phyloP scores from a whole-genome alignment of 1,140 invertebrate genomes.

The Nasonia vitripennis region DNA sequence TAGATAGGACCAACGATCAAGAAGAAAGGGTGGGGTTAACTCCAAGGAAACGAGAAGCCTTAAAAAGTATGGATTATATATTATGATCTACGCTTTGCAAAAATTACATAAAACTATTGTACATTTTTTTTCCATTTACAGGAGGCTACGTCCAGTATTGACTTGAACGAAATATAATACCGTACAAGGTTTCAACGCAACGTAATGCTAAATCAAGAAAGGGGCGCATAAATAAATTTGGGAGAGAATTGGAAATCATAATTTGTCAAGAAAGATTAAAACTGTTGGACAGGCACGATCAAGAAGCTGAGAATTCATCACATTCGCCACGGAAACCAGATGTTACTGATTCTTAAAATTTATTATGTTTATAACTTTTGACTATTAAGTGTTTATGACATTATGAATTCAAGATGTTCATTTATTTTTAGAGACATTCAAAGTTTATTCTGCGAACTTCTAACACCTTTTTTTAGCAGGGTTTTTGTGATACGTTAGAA shows the following conservation, averaged over 20 bases:
- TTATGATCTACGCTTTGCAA: neutral
- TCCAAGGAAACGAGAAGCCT: slow-evolving; percentile 10
- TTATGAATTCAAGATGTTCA: too few species aligned
- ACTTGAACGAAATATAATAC: neutral
- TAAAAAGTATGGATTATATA: neutral
- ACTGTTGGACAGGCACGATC: neutral
- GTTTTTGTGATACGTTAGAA: too few species aligned
- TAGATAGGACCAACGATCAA: too few species aligned
- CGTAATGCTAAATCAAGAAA: neutral
- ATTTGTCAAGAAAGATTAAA: neutral
- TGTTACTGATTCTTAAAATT: too few species aligned
- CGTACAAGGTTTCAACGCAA: neutral
- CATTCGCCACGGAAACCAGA: too few species aligned
- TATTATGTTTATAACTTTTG: too few species aligned
- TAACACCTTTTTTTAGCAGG: too few species aligned
- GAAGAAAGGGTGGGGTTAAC: neutral
- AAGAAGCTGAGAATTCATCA: too few species aligned
- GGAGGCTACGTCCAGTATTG: slow-evolving; percentile 11
- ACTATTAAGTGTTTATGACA: too few species aligned
- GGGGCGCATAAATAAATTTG: neutral
- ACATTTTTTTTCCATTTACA: neutral
- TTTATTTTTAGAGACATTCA: too few species aligned
- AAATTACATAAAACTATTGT: neutral
- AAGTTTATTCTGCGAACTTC: too few species aligned
- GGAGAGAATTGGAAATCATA: neutral